Conservation (phyloP, 2,888 invertebrate species). For the Nasonia oneida region DNA sequence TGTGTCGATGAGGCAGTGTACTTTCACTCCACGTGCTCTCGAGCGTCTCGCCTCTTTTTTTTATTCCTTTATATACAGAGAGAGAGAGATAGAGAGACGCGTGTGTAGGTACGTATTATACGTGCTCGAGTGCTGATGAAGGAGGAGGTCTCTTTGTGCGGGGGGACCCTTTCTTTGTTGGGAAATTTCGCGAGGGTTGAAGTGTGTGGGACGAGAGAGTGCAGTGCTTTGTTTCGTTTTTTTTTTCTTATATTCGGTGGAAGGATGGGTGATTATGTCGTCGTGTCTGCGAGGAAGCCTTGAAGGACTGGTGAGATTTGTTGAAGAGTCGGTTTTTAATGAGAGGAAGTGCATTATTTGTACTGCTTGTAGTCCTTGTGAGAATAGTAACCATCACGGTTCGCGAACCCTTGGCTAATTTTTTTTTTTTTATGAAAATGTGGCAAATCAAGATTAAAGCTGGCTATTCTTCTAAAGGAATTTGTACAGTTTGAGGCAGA, state of each 20-base stretch:
- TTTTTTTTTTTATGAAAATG: too few species aligned
- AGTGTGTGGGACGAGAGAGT: neutral
- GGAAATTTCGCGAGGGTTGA: conserved; percentile 6
- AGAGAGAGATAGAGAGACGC: neutral
- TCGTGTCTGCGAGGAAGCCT: too few species aligned
- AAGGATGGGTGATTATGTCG: neutral
- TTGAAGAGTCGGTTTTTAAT: neutral
- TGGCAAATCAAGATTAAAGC: neutral
- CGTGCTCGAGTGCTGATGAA: neutral
- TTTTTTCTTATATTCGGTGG: neutral
- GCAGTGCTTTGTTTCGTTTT: neutral
- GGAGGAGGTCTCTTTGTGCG: neutral
- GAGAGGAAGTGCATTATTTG: too few species aligned
- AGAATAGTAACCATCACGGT: too few species aligned
- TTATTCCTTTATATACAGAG: neutral
- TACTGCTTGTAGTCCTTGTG: too few species aligned
- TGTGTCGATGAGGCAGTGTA: neutral
- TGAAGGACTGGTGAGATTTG: neutral
- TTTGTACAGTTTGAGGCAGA: neutral
- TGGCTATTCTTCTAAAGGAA: neutral
- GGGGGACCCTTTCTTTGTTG: conserved; percentile 1
- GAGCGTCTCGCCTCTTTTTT: conserved; percentile 1
- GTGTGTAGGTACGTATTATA: neutral
- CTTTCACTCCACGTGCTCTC: conserved; percentile 36
- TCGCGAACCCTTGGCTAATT: too few species aligned